phyloP scores from a whole-genome alignment of 2,888 invertebrate genomes.

The Corythucha ciliata region DNA sequence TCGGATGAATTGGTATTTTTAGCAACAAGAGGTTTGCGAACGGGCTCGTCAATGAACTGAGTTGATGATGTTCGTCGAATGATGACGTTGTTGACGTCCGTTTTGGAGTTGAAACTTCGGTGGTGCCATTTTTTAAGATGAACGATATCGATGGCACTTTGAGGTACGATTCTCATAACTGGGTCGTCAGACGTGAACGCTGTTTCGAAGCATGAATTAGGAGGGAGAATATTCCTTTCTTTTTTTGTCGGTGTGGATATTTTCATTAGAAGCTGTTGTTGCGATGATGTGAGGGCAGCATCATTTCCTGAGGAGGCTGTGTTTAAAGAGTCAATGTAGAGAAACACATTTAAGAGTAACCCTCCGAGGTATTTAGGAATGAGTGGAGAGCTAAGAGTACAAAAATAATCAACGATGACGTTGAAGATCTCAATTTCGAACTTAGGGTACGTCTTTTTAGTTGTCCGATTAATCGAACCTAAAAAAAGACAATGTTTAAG shows the following conservation, averaged over 20 bases:
- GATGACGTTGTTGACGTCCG: not conserved
- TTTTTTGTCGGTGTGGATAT: conserved; percentile 23
- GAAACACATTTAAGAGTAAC: conserved; percentile 23
- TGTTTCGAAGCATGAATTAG: conserved; percentile 40
- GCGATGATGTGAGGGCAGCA: too few relatives aligned
- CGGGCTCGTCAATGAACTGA: not conserved
- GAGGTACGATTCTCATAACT: conserved; percentile 39
- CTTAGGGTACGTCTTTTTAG: conserved; percentile 22
- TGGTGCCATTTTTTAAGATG: conserved; percentile 19
- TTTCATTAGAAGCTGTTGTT: conserved; percentile 24
- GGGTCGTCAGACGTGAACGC: conserved; percentile 41
- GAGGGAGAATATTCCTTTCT: conserved; percentile 25
- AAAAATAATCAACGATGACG: conserved; percentile 28
- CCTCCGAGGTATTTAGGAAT: conserved; percentile 21
- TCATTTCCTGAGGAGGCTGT: too few relatives aligned
- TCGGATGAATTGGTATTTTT: too few relatives aligned
- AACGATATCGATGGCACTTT: conserved; percentile 35
- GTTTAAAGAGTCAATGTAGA: conserved; percentile 24
- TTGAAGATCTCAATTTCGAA: conserved; percentile 28
- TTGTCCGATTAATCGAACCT: conserved; percentile 23
- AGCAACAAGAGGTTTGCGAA: not conserved
- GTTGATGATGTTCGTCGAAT: too few relatives aligned
- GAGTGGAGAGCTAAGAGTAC: conserved; percentile 22
- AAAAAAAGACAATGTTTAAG: conserved; percentile 17
- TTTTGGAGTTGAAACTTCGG: conserved; percentile 5